Base-by-base conservation (phyloP, 2,797 vertebrate species). In the Gallinago stenura region DNA sequence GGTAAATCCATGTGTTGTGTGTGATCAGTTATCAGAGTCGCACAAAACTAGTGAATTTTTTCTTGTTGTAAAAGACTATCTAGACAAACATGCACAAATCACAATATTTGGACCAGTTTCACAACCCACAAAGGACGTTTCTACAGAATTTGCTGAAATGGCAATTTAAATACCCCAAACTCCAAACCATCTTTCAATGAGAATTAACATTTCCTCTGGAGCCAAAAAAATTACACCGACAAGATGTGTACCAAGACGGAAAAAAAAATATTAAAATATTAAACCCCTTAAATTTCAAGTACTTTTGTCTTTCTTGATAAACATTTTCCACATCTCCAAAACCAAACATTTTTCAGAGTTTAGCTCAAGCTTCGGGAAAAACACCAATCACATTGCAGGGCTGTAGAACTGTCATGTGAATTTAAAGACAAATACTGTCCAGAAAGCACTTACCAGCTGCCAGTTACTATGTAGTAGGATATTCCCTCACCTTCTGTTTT, bases 401-500 rank as follows among this genome's bases (percentile, higher is more conserved):
- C 65, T 86, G 60, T 56, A 72, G 76, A 73, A 82, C 39, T 39
- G n/a, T 62, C 89, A 33, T 41, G 45, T 90, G 91, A 86, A 83
- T 93, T 94, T 86, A 62, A 81, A 92, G 91, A 81, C 70, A 90
- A 96, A 85, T 89, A 50, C 41, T 92, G 92, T 41, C 78, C 92
- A 83, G 53, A 62, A 35, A 95, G 70, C 70, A 84, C 75, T 65
- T 7, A 71, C 65, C 83, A 94, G 78, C 78, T 93, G 93, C 75
- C 88, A 87, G 41, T 92, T 64, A 68, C 71, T 46, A 7, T 3
- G 0, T 65, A 64, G 61, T 65, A 76, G 65, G 78, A 48, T 72
- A 85, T 64, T 85, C 92, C 86, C 57, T 95, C 90, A 93, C 75
- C 71, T 93, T 78, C 90, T 96, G 82, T 90, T 93, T 97, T 72